These are phyloP conservation scores for Etia nguti DNA, from an alignment of 2,113 vertebrate species.

Conservation along the genomic window DNA sequence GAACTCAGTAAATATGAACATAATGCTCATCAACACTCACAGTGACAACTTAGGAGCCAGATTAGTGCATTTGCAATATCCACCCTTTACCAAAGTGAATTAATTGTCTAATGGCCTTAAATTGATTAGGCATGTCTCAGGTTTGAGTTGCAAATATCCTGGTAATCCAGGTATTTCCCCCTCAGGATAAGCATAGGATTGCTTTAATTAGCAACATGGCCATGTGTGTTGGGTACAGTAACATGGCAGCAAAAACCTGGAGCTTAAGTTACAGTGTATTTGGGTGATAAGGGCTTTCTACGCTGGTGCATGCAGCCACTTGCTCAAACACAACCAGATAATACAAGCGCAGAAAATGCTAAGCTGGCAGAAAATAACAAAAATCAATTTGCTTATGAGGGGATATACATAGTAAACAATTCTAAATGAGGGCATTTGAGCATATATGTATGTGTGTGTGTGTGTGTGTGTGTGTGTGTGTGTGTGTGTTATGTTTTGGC, in stretches of 20 bases:
- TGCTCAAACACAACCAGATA: conserved; percentile 38
- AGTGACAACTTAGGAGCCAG: conserved; percentile 50
- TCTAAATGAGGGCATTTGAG: background rate
- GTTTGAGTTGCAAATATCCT: conserved; percentile 70
- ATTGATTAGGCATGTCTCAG: conserved; percentile 68
- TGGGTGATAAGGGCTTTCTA: conserved; percentile 40
- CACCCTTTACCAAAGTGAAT: conserved; percentile 66
- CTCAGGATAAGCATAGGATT: conserved; percentile 65
- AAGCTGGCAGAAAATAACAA: conserved; percentile 45
- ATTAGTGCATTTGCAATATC: conserved; percentile 58
- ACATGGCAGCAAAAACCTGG: conserved; percentile 52
- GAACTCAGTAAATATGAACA: conserved; percentile 33
- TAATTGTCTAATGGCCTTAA: conserved; percentile 71
- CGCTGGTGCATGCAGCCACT: conserved; percentile 16
- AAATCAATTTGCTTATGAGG: conserved; percentile 28
- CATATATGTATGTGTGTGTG: background rate
- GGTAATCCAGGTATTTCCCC: conserved; percentile 70
- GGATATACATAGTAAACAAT: background rate
- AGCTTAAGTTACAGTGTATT: conserved; percentile 44
- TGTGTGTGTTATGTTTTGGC: background rate
- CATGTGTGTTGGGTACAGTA: conserved; percentile 48
- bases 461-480: background rate
- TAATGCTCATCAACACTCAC: conserved; percentile 60
- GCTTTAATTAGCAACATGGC: conserved; percentile 67
- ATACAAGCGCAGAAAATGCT: conserved; percentile 23